phyloP scores from a whole-genome alignment of 2,888 invertebrate species.

The Dolomedes plantarius region DNA sequence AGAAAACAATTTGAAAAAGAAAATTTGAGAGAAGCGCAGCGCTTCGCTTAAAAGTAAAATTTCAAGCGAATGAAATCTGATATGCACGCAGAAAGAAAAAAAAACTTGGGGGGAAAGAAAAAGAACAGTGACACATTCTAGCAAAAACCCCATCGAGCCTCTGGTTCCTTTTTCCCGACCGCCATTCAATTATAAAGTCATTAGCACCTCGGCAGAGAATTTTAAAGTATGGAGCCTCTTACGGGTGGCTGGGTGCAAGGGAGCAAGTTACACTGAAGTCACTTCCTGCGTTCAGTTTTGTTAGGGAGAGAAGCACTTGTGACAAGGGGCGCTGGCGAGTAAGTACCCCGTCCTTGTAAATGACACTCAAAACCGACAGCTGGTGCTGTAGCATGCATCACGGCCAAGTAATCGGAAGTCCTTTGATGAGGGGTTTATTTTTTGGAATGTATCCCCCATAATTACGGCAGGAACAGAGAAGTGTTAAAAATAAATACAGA shows the following conservation, averaged over 20 bases:
- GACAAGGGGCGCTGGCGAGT: neutral
- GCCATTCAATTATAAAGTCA: constrained; percentile 68
- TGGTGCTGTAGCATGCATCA: neutral
- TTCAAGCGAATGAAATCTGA: too few relatives aligned
- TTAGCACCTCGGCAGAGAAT: constrained; percentile 31
- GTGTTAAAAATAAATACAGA: constrained; percentile 4
- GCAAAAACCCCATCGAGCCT: neutral
- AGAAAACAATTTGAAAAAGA: too few relatives aligned
- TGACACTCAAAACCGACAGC: constrained; percentile 40
- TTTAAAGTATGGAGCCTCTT: constrained; percentile 19
- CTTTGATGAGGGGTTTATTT: neutral
- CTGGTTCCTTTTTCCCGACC: constrained; percentile 21
- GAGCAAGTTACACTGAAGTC: constrained; percentile 22
- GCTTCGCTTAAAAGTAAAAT: too few relatives aligned
- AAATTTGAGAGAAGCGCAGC: too few relatives aligned
- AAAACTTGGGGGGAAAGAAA: too few relatives aligned
- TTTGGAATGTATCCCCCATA: neutral
- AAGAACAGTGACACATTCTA: too few relatives aligned
- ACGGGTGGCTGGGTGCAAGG: constrained; percentile 14
- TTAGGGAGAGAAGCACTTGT: neutral
- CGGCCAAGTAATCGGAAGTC: neutral
- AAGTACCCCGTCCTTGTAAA: constrained; percentile 38
- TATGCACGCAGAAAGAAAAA: too few relatives aligned
- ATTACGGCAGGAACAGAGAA: neutral
- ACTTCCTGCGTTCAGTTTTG: constrained; percentile 40